Conservation (phyloP, 2,113 vertebrate species). For the Turdus rufiventris region DNA sequence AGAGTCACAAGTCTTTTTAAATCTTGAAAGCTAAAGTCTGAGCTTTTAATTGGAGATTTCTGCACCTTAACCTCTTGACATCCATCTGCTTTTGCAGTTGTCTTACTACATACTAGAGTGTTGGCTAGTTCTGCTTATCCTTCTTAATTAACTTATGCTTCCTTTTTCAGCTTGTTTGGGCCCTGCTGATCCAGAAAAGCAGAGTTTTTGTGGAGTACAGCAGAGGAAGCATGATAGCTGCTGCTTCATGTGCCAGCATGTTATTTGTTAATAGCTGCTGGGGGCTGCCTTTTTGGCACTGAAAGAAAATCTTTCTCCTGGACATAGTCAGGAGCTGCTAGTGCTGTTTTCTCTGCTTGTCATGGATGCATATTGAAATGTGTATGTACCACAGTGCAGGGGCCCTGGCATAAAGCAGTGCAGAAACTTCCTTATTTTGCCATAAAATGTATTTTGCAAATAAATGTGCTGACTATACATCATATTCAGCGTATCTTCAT, state of each 20-base stretch:
- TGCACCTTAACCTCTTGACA: not conserved
- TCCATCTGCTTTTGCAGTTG: constrained; percentile 21
- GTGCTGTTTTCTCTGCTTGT: not conserved
- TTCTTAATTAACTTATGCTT: constrained; percentile 9
- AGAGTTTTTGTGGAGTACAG: not conserved
- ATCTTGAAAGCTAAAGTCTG: not conserved
- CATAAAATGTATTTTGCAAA: no score
- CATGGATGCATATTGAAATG: not conserved
- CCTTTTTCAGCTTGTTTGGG: not conserved
- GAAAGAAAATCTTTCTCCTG: not conserved
- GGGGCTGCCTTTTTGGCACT: not conserved
- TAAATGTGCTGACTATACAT: not conserved
- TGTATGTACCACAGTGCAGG: not conserved
- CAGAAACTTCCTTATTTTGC: not conserved
- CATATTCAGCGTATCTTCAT: not conserved
- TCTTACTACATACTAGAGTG: not conserved
- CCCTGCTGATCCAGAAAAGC: constrained; percentile 33
- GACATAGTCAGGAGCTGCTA: not conserved
- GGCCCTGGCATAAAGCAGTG: not conserved
- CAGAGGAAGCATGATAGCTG: not conserved
- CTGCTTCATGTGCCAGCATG: not conserved
- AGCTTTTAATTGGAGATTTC: constrained; percentile 19
- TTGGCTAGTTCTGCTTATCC: not conserved
- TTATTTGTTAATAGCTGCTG: not conserved
- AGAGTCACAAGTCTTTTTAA: not conserved